Conservation (phyloP, 2,113 vertebrate species). For the Pachycephala philippinensis region DNA sequence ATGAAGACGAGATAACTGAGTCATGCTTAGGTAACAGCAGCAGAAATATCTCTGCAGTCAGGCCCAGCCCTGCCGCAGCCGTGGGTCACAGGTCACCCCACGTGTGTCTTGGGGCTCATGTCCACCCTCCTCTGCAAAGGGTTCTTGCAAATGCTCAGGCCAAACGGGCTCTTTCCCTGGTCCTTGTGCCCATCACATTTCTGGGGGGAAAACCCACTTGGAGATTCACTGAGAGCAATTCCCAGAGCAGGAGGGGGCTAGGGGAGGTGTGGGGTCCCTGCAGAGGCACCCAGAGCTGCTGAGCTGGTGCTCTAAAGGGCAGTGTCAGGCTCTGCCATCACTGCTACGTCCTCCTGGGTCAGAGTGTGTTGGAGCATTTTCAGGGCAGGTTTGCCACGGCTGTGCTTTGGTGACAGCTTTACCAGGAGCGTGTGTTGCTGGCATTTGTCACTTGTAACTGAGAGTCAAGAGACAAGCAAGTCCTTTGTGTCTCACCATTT, state of each 20-base stretch:
- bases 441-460: neutral
- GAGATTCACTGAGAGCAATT: rapidly evolving
- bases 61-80: neutral
- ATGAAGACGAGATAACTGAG: slow-evolving; percentile 23
- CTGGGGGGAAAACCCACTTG: rapidly evolving
- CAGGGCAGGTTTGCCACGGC: neutral
- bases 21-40: slow-evolving; percentile 13
- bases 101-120: neutral
- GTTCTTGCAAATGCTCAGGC: rapidly evolving
- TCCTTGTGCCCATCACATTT: neutral
- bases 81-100: neutral
- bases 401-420: neutral
- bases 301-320: neutral
- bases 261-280: neutral
- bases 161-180: rapidly evolving
- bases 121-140: neutral
- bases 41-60: neutral
- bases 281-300: neutral
- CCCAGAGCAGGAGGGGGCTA: neutral
- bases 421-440: rapidly evolving
- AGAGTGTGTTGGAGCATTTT: rapidly evolving
- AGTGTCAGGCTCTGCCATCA: rapidly evolving
- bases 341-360: rapidly evolving
- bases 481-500: rapidly evolving
- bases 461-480: neutral